Conservation (phyloP, 2,797 vertebrate species). For the Smutsia temminckii region DNA sequence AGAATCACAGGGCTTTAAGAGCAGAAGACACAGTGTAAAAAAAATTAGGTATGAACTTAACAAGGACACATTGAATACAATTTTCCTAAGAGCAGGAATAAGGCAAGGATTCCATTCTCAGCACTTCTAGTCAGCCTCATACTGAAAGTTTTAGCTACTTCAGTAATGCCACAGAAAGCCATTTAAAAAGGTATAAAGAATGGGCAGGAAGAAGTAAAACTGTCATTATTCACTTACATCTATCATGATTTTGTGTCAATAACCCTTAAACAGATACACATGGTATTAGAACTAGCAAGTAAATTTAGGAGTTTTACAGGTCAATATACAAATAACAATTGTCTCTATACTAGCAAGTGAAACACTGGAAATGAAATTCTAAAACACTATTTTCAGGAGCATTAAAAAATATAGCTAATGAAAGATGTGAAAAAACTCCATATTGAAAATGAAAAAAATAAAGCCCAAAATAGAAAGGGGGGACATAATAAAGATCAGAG, state of each 20-base stretch:
- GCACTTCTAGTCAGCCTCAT: background rate
- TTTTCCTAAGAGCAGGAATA: background rate
- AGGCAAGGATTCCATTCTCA: background rate
- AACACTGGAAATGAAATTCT: background rate
- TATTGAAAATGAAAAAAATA: background rate
- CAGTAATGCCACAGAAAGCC: background rate
- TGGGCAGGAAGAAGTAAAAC: background rate
- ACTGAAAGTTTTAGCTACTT: background rate
- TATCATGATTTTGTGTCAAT: background rate
- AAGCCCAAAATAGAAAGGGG: too few species aligned
- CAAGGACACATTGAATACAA: background rate
- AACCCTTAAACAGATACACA: background rate
- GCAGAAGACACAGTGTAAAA: background rate
- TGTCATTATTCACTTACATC: background rate
- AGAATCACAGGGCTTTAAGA: background rate
- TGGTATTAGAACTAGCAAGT: background rate
- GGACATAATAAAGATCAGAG: too few species aligned
- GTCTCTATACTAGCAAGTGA: background rate
- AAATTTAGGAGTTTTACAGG: background rate
- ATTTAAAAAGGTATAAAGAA: background rate
- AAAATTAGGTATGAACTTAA: background rate
- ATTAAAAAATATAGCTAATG: background rate
- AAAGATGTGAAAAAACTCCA: background rate
- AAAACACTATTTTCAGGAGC: background rate
- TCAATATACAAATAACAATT: background rate